Conservation (phyloP, 2,113 vertebrate genomes). For the Oreamnos americanus region DNA sequence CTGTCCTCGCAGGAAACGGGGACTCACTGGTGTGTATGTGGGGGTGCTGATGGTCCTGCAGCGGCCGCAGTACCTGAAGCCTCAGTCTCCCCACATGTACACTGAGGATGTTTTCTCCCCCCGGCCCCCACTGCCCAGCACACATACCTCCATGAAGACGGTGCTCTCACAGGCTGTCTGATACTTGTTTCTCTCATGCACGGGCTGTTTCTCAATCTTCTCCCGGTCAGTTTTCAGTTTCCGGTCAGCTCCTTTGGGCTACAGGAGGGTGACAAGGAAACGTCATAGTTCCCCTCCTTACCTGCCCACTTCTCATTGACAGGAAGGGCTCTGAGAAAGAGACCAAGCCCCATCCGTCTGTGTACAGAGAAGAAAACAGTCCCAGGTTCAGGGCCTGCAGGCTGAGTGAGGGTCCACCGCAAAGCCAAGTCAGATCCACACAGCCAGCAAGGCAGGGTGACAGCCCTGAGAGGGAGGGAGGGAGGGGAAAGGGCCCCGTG, state of each 20-base stretch:
- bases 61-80: not conserved
- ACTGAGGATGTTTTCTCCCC: not conserved
- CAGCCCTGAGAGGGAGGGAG: not conserved
- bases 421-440: not conserved
- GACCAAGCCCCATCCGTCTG: not conserved
- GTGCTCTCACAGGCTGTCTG: constrained; percentile 63
- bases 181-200: constrained; percentile 68
- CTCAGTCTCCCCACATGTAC: not conserved
- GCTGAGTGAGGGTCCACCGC: not conserved
- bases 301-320: not conserved
- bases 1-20: not conserved
- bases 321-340: not conserved
- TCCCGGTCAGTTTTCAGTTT: constrained; percentile 77
- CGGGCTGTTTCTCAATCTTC: constrained; percentile 73
- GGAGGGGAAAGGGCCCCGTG: not conserved
- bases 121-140: fast-evolving
- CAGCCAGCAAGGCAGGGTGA: not conserved
- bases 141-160: constrained; percentile 62
- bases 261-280: not conserved
- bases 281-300: not conserved
- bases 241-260: constrained; percentile 60
- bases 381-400: not conserved
- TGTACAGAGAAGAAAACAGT: not conserved
- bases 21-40: not conserved
- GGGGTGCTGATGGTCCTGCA: not conserved